Evolutionary conservation across 2,888 invertebrate species (phyloP), one percentile per base, ranked within the genome.

Genomic region (Ectropis crepuscularia): DNA sequence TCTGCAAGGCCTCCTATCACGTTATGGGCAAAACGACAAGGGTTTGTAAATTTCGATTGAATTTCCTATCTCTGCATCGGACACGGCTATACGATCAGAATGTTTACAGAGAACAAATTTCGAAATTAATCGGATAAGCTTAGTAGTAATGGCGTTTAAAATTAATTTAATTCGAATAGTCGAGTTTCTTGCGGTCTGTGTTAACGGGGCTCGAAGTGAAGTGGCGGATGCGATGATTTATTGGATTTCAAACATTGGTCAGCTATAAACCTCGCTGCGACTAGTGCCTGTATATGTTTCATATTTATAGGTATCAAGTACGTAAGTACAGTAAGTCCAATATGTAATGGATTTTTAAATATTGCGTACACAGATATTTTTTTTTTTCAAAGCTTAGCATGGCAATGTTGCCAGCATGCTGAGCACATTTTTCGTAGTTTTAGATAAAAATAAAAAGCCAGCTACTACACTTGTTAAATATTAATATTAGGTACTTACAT

Each of bases 41-140:
- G 90, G 89, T 89, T 88, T 87, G 88, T 88, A 86, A 87, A 89
- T 90, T 88, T 87, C 87, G 88, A 90, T 90, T 89, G 89, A 86
- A 86, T 88, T 87, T 82, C 79, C 85, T 91, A 91, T 91, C 90
- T 90, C 83, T 89, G 88, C 85, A 82, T 74, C 77, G 80, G 85
- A 83, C 85, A 62, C 63, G 63, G 83, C 82, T 79, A 80, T 85
- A 81, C 84, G 81, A 76, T 82, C 86, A 86, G 86, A 90, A 90
- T 89, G 90, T 90, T 90, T 86, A 88, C 88, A 85, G 77, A 57
- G 66, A 55, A 71, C 71, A 69, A 88, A 90, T 89, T 89, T 89
- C 78, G 83, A 88, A 88, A 87, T 86, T 87, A 88, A 87, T 85
- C 79, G 72, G 78, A 83, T 84, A 79, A 79, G 70, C 73, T 68